Evolutionary conservation across 1,140 invertebrate genomes (phyloP), one percentile per base, ranked within the genome.

Genomic region (Atta texana): DNA sequence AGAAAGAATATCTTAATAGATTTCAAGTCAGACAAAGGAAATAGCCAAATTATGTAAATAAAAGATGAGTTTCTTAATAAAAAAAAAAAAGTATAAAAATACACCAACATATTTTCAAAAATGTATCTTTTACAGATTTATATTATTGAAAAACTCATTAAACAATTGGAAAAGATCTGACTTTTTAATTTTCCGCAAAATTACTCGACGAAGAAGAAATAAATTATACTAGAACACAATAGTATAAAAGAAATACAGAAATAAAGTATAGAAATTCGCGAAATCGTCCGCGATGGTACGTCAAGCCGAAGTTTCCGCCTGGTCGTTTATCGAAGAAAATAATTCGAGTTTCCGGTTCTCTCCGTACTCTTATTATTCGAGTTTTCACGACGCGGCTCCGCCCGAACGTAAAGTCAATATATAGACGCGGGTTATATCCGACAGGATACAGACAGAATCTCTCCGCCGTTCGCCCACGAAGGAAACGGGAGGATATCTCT

Each of bases 381-480:
- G 31, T 39, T 77, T 87, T 53, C 34, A 44, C 66, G 14, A 72
- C 12, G 53, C 31, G 39, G 8, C 71, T 68, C 8, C 24, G 69
- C 34, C 59, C 51, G 44, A 86, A 88, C 34, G 18, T 69, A 76
- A 57, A 85, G 59, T 66, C 80, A 39, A 51, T 71, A 51, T 71
- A 39, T 34, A 72, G 10, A 66, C 14, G 39, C 14, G 18, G 34
- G 57, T 59, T 61, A 86, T 77, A 87, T 85, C 81, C 86, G 64
- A 76, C 72, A 77, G 81, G 49, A 85, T 77, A 71, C 82, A 49
- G 63, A 87, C 80, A 76, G 63, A 53, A 69, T 57, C 74, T 57
- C 51, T 49, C 68, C 39, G 24, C 28, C 39, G 21, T 24, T 7
- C 68, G 49, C 31, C 28, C 59, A 31, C 81, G 66, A 53, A 72